Evolutionary conservation across 2,888 invertebrate genomes (phyloP).

Genomic region (Athrips mouffetella): DNA sequence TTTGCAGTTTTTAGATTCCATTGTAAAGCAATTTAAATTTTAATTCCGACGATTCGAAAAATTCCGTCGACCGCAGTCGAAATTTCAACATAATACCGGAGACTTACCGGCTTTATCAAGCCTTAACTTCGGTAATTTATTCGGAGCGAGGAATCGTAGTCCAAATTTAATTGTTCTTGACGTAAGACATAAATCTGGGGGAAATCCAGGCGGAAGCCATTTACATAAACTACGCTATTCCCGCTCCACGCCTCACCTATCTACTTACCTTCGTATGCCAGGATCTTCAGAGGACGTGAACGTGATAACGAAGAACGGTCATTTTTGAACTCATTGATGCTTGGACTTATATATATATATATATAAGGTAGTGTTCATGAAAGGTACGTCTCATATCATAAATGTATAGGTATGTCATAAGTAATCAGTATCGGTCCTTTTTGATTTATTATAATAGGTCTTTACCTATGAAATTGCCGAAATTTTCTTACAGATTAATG

Average conservation of each 20-base stretch:
- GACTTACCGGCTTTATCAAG: slow-evolving; percentile 25
- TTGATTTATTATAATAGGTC: too few relatives aligned
- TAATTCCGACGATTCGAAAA: background rate
- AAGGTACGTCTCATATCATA: too few relatives aligned
- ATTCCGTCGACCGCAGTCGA: slow-evolving; percentile 6
- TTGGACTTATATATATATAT: too few relatives aligned
- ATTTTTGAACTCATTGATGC: background rate
- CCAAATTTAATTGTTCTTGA: slow-evolving; percentile 73
- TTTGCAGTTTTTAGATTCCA: too few relatives aligned
- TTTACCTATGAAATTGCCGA: too few relatives aligned
- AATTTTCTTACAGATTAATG: too few relatives aligned
- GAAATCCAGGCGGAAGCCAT: slow-evolving; percentile 67
- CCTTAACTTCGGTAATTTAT: slow-evolving; percentile 60
- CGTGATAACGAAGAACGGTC: background rate
- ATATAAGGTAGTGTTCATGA: too few relatives aligned
- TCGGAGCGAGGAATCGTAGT: slow-evolving; percentile 53
- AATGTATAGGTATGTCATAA: too few relatives aligned
- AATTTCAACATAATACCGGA: slow-evolving; percentile 7
- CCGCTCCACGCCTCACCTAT: slow-evolving; percentile 56
- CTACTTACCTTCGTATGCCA: slow-evolving; percentile 56
- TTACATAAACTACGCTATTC: slow-evolving; percentile 67
- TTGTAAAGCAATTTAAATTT: too few relatives aligned
- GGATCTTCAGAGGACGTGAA: background rate
- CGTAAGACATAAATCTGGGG: slow-evolving; percentile 64
- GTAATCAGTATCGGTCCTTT: too few relatives aligned